Conservation (phyloP, 2,797 vertebrate genomes). For the Alcedo atthis region DNA sequence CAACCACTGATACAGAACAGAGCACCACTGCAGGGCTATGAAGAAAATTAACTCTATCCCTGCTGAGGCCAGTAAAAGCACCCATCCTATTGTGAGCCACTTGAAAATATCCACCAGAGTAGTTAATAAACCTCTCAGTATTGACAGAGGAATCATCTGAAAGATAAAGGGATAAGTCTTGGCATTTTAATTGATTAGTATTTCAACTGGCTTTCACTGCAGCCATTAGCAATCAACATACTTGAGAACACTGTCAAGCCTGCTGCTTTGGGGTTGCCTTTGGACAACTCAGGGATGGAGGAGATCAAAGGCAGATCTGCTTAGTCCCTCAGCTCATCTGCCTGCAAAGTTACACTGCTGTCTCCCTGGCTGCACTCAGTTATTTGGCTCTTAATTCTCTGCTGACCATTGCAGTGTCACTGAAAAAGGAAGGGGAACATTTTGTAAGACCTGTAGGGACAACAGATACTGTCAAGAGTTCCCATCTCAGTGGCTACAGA, state of each 20-base stretch:
- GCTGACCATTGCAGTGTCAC: not conserved
- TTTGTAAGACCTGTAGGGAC: not conserved
- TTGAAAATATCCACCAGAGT: not conserved
- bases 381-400: not conserved
- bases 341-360: not conserved
- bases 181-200: not conserved
- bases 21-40: not conserved
- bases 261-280: not conserved
- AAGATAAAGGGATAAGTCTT: not conserved
- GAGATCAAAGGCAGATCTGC: not conserved
- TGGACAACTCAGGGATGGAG: not conserved
- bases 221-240: not conserved
- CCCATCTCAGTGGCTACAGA: not conserved
- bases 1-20: not conserved
- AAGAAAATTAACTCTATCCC: not conserved
- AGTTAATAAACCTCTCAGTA: not conserved
- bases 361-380: not conserved
- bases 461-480: not conserved
- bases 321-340: not conserved
- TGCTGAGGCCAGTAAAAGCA: not conserved
- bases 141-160: not conserved
- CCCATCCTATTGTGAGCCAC: not conserved
- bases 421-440: accelerated
- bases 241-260: not conserved
- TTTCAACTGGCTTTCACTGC: not conserved